Base-by-base conservation (phyloP, 2,113 vertebrate species). In the Halichoeres trimaculatus region DNA sequence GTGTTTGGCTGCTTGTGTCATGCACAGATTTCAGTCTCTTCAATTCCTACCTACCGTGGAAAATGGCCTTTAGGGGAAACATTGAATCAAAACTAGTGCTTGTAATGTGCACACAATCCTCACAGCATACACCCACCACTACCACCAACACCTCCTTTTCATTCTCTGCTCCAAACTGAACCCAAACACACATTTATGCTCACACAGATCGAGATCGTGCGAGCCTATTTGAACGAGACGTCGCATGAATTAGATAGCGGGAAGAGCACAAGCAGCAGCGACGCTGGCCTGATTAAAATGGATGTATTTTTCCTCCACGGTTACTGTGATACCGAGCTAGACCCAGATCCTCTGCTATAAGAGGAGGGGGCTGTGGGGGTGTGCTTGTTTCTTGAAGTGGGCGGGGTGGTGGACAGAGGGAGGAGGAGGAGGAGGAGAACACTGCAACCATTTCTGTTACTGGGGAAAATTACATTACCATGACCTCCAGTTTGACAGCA, bases 251-350 rank as follows among this genome's bases (percentile, higher is more conserved):
- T 78, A 77, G 76, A 59, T 36, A 5, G 43, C 16, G 2, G 52
- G 19, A 6, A 72, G 74, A 72, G 55, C 51, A 63, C 59, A 26
- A 47, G 70, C 60, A 26, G 69, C 63, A 0, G 61, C 57, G 57
- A 34, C 20, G 12, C 60, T 78, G 66, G 69, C 76, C 85, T 87
- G 85, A 89, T 91, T 89, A 88, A 88, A 88, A 88, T 78, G 56
- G 74, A 76, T 86, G 63, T 56, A 24, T 76, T 71, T 84, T 66
- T 61, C 58, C 55, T 83, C 59, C 62, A 50, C 52, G 52, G 76
- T 85, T 81, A 78, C 71, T 74, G 78, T 58, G 61, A 85, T 79
- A 40, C 73, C 67, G 78, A 62, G 58, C 68, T 48, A 85, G 85
- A 86, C 83, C 72, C 70, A 90, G 83, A 86, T 91, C 81, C 64